A percentile compares a stretch with the other conserved stretches of the same genome.
Evolutionary conservation across 92 coral and sea anemone genomes (phyloP).

Genomic region (Palythoa grandiflora): DNA sequence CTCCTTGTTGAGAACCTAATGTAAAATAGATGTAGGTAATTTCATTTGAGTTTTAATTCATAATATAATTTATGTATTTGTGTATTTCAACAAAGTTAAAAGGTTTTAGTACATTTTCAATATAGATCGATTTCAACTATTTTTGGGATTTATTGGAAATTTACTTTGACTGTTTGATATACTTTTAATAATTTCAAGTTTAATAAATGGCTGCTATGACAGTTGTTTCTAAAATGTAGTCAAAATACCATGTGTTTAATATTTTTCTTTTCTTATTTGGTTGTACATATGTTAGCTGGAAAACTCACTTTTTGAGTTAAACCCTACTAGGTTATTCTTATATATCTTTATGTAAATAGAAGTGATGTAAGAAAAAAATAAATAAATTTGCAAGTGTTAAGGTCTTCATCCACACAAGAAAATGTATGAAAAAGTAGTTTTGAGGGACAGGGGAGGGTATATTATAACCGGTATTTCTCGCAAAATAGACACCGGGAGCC

Average conservation of each 20-base stretch:
- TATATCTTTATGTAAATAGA: background rate
- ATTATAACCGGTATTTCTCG: too few species aligned
- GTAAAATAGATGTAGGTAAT: too few species aligned
- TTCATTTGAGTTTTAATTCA: too few species aligned
- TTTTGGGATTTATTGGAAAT: background rate
- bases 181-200: background rate
- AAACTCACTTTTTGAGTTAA: background rate
- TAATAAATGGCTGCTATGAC: background rate
- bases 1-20: too few species aligned
- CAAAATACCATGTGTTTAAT: background rate
- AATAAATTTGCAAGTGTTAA: background rate
- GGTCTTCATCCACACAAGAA: too few species aligned
- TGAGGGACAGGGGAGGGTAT: too few species aligned
- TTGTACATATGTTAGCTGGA: background rate
- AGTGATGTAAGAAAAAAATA: constrained; percentile 8
- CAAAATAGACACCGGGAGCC: too few species aligned
- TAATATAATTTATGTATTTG: too few species aligned
- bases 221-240: background rate
- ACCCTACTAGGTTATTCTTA: background rate
- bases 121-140: background rate
- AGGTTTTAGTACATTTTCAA: background rate
- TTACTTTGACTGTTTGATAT: background rate
- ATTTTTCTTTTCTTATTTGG: too few species aligned
- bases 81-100: too few species aligned
- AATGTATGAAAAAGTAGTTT: too few species aligned